phyloP scores from a whole-genome alignment of 2,888 invertebrate genomes.

The Tenthredo scrophulariae region DNA sequence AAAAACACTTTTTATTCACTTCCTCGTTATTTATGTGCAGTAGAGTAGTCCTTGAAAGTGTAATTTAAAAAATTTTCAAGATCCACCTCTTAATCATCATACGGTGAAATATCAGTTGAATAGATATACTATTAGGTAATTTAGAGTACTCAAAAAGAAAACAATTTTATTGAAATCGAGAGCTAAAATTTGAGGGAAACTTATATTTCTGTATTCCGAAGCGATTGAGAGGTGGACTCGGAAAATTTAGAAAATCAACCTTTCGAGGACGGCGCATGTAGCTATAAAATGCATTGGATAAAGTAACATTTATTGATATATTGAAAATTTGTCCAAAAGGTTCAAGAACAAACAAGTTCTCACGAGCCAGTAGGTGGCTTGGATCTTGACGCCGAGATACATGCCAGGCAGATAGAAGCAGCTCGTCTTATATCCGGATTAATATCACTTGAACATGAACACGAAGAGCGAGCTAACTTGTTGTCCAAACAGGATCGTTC shows the following conservation, averaged over 20 bases:
- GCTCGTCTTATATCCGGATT: conserved; percentile 63
- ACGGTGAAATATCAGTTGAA: no score
- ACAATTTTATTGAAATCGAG: no score
- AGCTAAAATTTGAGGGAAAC: no score
- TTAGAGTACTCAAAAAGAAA: no score
- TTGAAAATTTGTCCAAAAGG: conserved; percentile 9
- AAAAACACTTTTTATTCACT: not conserved
- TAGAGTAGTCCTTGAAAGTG: no score
- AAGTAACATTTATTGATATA: not conserved
- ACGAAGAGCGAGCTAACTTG: conserved; percentile 72
- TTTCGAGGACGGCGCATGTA: not conserved
- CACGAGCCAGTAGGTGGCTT: conserved; percentile 59
- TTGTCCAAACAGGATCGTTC: conserved; percentile 70
- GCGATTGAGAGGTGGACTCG: no score
- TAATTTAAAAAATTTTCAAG: no score
- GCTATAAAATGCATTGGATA: not conserved
- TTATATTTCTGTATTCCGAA: no score
- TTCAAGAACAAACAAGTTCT: conserved; percentile 60
- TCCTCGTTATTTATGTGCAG: not conserved
- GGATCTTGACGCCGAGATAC: conserved; percentile 67
- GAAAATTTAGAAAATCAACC: no score
- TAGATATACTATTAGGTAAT: no score
- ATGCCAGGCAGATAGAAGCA: conserved; percentile 65
- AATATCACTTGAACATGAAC: conserved; percentile 66
- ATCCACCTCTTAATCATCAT: no score